Conservation (phyloP, 2,888 invertebrate species). For the Chorisops tibialis region DNA sequence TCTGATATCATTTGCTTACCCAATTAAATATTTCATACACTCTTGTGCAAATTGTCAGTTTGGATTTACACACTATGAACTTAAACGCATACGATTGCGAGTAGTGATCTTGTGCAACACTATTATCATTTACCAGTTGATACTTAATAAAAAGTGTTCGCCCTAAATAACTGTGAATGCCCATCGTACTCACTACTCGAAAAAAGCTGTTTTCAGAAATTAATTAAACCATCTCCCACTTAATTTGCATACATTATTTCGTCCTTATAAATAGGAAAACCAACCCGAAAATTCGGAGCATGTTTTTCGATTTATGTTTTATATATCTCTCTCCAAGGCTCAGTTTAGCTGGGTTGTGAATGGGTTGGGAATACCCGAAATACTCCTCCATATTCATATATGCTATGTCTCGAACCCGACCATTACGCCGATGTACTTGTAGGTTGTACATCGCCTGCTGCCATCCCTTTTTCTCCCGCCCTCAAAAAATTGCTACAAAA, state of each 20-base stretch:
- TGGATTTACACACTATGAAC: no score
- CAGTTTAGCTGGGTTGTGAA: neutral
- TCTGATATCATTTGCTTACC: no score
- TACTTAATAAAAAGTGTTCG: no score
- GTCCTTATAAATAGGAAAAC: neutral
- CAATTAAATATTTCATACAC: no score
- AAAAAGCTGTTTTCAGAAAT: neutral
- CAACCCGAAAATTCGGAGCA: slow-evolving; percentile 17
- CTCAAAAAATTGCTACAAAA: slow-evolving; percentile 9
- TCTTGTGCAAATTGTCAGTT: no score
- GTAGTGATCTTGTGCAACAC: no score
- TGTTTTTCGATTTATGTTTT: slow-evolving; percentile 21
- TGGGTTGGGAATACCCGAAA: slow-evolving; percentile 9
- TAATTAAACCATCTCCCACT: slow-evolving; percentile 25
- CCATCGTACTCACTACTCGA: no score
- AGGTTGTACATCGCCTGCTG: no score
- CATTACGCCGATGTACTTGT: neutral
- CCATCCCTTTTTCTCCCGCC: no score
- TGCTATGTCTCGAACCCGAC: neutral
- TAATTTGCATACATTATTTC: slow-evolving; percentile 17
- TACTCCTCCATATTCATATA: neutral
- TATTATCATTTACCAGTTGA: no score
- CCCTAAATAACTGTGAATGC: no score
- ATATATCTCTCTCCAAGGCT: slow-evolving; percentile 4
- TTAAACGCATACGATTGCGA: no score